Evolutionary conservation across 2,797 vertebrate species (phyloP).

Genomic region (Crax fasciolata): DNA sequence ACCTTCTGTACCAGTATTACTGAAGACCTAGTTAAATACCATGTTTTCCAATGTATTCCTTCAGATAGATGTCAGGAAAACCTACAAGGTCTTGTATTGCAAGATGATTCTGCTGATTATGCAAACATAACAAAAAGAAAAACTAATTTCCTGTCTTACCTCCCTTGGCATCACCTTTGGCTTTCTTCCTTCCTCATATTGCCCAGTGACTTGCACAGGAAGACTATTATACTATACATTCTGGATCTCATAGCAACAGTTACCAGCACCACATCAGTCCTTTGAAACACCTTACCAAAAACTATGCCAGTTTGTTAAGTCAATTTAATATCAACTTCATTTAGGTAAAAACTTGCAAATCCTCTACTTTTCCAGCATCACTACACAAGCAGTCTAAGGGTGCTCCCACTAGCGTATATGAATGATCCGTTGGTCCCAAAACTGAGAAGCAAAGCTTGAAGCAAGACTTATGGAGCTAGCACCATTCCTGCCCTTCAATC

Average conservation of each 20-base stretch:
- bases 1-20: background rate
- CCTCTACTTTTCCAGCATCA: background rate
- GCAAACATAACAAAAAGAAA: background rate
- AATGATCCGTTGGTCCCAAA: background rate
- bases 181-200: background rate
- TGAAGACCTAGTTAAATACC: background rate
- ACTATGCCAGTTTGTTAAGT: background rate
- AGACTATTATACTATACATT: background rate
- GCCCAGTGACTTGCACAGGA: background rate
- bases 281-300: background rate
- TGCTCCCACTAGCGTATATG: background rate
- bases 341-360: background rate
- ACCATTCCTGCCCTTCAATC: background rate
- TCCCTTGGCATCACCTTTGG: background rate
- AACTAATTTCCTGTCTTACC: background rate
- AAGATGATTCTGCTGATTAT: background rate
- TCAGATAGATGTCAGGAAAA: background rate
- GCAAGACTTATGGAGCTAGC: background rate
- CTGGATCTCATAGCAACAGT: background rate
- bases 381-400: background rate
- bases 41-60: background rate
- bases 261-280: background rate
- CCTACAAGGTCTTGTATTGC: background rate
- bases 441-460: background rate
- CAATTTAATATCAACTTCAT: background rate